Evolutionary conservation across 2,113 vertebrate genomes (phyloP).

Genomic region (Hippocampus mohnikei): DNA sequence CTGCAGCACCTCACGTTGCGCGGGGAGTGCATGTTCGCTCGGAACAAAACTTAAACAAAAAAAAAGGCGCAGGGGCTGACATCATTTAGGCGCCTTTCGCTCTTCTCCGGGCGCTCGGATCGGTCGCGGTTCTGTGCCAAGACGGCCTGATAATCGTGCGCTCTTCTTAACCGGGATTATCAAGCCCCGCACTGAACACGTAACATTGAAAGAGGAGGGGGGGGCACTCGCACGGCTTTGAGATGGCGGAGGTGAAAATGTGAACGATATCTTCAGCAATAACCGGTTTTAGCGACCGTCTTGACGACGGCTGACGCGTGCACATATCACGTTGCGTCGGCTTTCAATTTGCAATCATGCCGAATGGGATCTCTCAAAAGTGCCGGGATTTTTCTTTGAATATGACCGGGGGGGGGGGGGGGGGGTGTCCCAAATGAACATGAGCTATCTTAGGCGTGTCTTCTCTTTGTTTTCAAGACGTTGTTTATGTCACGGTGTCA

Average conservation of each 20-base stretch:
- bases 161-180: slow-evolving; percentile 42
- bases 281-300: slow-evolving; percentile 58
- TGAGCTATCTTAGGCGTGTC: neutral
- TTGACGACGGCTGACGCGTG: slow-evolving; percentile 39
- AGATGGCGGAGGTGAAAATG: slow-evolving; percentile 35
- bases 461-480: neutral
- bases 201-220: slow-evolving; percentile 29
- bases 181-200: slow-evolving; percentile 30
- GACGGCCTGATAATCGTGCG: slow-evolving; percentile 47
- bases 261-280: slow-evolving; percentile 70
- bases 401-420: slow-evolving; percentile 10
- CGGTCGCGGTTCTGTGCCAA: slow-evolving; percentile 37
- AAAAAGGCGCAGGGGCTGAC: slow-evolving; percentile 10
- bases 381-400: slow-evolving; percentile 2
- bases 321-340: slow-evolving; percentile 46
- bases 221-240: slow-evolving; percentile 23
- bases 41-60: slow-evolving; percentile 92
- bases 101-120: slow-evolving; percentile 47
- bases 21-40: slow-evolving; percentile 84
- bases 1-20: slow-evolving; percentile 91
- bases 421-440: slow-evolving; percentile 7
- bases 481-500: slow-evolving; percentile 7
- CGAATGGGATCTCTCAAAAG: slow-evolving; percentile 15
- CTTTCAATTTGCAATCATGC: slow-evolving; percentile 25
- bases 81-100: slow-evolving; percentile 29